Base-by-base conservation (phyloP, 2,888 invertebrate genomes). In the Onchidella celtica region DNA sequence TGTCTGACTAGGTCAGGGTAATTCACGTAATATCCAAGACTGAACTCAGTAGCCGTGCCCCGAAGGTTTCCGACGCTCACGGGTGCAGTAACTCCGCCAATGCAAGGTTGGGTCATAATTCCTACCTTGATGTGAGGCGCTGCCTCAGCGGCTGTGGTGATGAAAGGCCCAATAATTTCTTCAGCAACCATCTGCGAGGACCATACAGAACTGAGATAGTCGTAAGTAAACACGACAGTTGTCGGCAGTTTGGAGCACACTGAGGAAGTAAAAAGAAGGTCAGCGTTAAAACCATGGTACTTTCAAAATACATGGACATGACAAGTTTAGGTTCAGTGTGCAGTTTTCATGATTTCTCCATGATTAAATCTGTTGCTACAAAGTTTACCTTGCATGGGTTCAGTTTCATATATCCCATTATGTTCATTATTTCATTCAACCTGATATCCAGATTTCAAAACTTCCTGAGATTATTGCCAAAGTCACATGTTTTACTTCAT, bases 161-260 rank as follows among this genome's bases (percentile, higher is more conserved):
- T 69, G 69, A 84, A 74, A 2, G 38, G n/a, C 4, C 38, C 47
- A 3, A 82, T 74, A 29, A 85, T 24, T 2, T 81, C 61, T 1
- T 69, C n/a, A 3, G 84, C 70, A 40, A 81, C 57, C 9, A 68
- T 21, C 24, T 69, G 76, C 2, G 77, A 61, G n/a, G 34, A 57
- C 38, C 34, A 34, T n/a, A 70, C 72, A 17, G 79, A 59, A 29
- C 83, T 81, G 63, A 81, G 24, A 73, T 81, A 75, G 40, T 84
- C 84, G 65, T 84, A 85, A 9, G 79, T 69, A 47, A 84, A 85
- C 40, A 85, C 36, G 11, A 85, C 75, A 66, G 84, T 84, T 3
- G 82, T 66, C 3, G 72, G 36, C 36, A 72, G 36, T 9, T n/a
- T 29, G 17, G 38, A 69, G 61, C 76, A 80, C 2, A 73, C 80